Percentiles rank a stretch among this genome's conserved stretches.
Evolutionary conservation across 2,888 invertebrate genomes (phyloP).

Genomic region (Anthrax anthrax): DNA sequence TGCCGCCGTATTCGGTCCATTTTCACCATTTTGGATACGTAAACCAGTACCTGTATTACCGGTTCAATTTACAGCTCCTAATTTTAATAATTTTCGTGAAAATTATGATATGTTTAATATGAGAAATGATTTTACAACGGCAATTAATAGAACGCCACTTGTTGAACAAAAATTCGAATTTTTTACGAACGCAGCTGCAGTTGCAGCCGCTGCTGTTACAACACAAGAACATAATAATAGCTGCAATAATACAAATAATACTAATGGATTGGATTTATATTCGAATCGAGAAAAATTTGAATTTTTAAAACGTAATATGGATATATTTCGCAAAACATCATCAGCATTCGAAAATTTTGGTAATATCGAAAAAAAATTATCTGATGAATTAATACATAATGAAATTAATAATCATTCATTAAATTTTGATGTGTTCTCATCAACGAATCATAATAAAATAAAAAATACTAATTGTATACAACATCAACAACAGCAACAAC

Average conservation of each 20-base stretch:
- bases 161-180: slow-evolving; percentile 28
- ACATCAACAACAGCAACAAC: not conserved
- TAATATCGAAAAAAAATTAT: not conserved
- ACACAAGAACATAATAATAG: not conserved
- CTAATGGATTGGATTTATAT: slow-evolving; percentile 16
- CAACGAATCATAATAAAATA: not conserved
- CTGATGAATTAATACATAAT: not conserved
- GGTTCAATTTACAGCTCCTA: slow-evolving; percentile 30
- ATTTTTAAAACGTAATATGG: slow-evolving; percentile 20
- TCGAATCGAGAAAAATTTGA: slow-evolving; percentile 22
- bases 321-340: slow-evolving; percentile 16
- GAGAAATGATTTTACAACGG: slow-evolving; percentile 25
- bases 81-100: slow-evolving; percentile 25
- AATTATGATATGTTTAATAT: slow-evolving; percentile 29
- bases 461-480: not conserved
- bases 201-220: not conserved
- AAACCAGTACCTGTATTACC: slow-evolving; percentile 34
- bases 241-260: slow-evolving; percentile 23
- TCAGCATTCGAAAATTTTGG: not conserved
- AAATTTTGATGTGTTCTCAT: not conserved
- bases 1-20: slow-evolving; percentile 34
- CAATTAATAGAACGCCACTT: slow-evolving; percentile 9
- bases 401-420: not conserved
- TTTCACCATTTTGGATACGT: slow-evolving; percentile 37
- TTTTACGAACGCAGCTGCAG: slow-evolving; percentile 8